Percentiles rank a stretch among this genome's conserved stretches.
Evolutionary conservation across 2,888 invertebrate genomes (phyloP).

Genomic region (Epiblema foenella): DNA sequence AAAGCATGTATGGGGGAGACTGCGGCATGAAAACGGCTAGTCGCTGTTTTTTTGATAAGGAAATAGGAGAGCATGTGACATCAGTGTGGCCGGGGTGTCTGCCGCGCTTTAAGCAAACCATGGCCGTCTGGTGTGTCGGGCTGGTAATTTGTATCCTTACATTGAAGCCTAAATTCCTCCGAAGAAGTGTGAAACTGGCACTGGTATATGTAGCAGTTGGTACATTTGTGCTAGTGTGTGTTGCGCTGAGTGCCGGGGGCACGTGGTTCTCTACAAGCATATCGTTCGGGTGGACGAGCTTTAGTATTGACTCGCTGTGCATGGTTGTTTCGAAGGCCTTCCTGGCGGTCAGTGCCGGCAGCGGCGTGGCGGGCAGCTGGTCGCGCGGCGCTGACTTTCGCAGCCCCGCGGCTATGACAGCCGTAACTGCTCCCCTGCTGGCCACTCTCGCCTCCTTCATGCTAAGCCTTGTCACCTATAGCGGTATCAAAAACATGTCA

Average conservation of each 20-base stretch:
- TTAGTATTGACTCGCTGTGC: constrained; percentile 51
- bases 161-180: constrained; percentile 64
- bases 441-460: constrained; percentile 60
- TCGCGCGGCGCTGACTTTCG: constrained; percentile 69
- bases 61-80: constrained; percentile 68
- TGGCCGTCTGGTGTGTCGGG: constrained; percentile 55
- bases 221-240: constrained; percentile 64
- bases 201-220: constrained; percentile 58
- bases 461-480: constrained; percentile 64
- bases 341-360: constrained; percentile 66
- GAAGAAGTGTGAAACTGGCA: constrained; percentile 58
- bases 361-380: constrained; percentile 66
- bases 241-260: constrained; percentile 67
- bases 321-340: constrained; percentile 59
- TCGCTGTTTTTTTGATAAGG: constrained; percentile 67
- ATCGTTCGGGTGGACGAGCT: constrained; percentile 57
- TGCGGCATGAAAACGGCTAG: constrained; percentile 76
- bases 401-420: constrained; percentile 76
- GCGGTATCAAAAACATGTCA: constrained; percentile 73
- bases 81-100: constrained; percentile 53
- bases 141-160: constrained; percentile 62
- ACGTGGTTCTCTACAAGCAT: constrained; percentile 69
- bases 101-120: constrained; percentile 63
- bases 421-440: constrained; percentile 64
- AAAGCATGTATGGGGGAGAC: constrained; percentile 65